A percentile compares a stretch with the other conserved stretches of the same genome.
These are phyloP conservation scores for Drosophila vallismaia DNA, from an alignment of 2,888 invertebrate species.

Conservation along the genomic window DNA sequence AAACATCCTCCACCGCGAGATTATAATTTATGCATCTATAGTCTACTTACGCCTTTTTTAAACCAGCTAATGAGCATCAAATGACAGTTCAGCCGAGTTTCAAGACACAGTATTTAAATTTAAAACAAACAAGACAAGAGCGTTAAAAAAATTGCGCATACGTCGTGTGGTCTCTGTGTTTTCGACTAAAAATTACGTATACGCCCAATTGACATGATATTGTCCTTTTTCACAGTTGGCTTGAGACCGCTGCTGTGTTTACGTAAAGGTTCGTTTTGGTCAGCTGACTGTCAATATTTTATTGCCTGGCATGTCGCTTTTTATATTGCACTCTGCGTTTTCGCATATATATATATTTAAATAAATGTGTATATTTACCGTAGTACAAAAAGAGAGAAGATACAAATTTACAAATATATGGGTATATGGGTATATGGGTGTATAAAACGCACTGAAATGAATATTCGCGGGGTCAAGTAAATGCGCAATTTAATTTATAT, in stretches of 20 bases:
- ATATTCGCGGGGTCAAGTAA: constrained; percentile 26
- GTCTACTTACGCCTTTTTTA: constrained; percentile 23
- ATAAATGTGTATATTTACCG: constrained; percentile 10
- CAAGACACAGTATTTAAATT: constrained; percentile 4
- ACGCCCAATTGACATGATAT: constrained; percentile 28
- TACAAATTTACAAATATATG: constrained; percentile 2
- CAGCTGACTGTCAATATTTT: constrained; percentile 59
- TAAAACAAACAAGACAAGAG: not conserved
- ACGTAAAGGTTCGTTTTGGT: constrained; percentile 42
- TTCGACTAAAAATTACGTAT: constrained; percentile 38
- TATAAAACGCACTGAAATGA: constrained; percentile 24
- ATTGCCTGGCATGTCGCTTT: constrained; percentile 36
- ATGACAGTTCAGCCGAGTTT: constrained; percentile 26
- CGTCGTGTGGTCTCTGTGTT: not conserved
- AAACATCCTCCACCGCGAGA: constrained; percentile 26
- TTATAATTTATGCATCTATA: constrained; percentile 41
- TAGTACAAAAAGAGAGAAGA: not conserved
- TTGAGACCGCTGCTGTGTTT: constrained; percentile 32
- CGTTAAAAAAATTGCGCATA: not conserved
- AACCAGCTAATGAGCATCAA: constrained; percentile 48
- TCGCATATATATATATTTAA: not conserved
- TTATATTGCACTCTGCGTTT: constrained; percentile 14
- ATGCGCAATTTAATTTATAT: constrained; percentile 56
- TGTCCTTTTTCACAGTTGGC: not conserved
- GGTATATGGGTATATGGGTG: not conserved